Evolutionary conservation across 2,888 invertebrate genomes (phyloP).

Genomic region (Acronicta aceris): DNA sequence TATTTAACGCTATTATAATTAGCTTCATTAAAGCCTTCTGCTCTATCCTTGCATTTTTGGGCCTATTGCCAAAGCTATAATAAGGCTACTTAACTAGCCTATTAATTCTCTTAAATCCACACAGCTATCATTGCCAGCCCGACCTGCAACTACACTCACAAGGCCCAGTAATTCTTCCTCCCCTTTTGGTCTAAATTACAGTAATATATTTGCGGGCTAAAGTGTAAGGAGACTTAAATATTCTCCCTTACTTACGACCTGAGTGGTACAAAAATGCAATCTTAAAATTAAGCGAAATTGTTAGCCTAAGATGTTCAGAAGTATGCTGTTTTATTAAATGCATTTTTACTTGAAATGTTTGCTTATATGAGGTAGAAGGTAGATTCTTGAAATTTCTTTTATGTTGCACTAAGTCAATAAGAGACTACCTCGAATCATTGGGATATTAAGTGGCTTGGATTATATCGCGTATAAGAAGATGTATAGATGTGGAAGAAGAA

Average conservation of each 20-base stretch:
- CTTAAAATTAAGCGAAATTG: slow-evolving; percentile 36
- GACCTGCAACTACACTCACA: slow-evolving; percentile 51
- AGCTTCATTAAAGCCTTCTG: not conserved
- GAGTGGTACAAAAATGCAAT: slow-evolving; percentile 62
- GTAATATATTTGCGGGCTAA: slow-evolving; percentile 77
- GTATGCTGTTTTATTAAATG: slow-evolving; percentile 12
- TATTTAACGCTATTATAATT: too few relatives aligned
- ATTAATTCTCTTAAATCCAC: slow-evolving; percentile 33
- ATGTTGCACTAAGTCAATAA: not conserved
- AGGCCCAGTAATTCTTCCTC: slow-evolving; percentile 64
- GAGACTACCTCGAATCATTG: too few relatives aligned
- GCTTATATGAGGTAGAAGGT: slow-evolving; percentile 9
- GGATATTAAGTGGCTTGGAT: too few relatives aligned
- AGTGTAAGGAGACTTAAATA: slow-evolving; percentile 79
- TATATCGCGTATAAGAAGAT: too few relatives aligned
- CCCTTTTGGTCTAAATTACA: slow-evolving; percentile 70
- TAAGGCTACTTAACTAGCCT: slow-evolving; percentile 11
- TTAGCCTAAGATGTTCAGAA: slow-evolving; percentile 9
- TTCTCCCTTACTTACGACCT: slow-evolving; percentile 60
- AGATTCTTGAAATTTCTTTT: slow-evolving; percentile 8
- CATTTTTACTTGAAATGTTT: not conserved
- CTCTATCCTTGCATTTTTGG: slow-evolving; percentile 16
- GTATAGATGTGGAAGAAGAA: too few relatives aligned
- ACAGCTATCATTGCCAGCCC: slow-evolving; percentile 44
- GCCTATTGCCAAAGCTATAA: slow-evolving; percentile 19